phyloP scores from a whole-genome alignment of 2,888 invertebrate genomes.

The Rhaphigaster nebulosa region DNA sequence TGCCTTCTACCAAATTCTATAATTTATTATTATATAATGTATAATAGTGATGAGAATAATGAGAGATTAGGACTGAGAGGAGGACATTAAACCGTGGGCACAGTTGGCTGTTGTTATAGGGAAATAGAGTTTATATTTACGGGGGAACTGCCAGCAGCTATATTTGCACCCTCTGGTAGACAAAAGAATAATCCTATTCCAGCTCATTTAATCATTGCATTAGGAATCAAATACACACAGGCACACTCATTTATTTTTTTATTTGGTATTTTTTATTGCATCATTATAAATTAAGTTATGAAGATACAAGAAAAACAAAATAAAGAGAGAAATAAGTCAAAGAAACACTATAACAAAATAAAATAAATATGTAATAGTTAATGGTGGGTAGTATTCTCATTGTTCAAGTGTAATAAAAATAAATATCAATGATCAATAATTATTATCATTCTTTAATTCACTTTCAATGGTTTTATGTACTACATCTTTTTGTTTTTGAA shows the following conservation, averaged over 20 bases:
- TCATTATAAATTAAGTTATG: too few relatives aligned
- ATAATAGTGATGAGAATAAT: not conserved
- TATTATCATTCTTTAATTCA: too few relatives aligned
- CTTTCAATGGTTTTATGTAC: too few relatives aligned
- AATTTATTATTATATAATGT: not conserved
- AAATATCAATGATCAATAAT: too few relatives aligned
- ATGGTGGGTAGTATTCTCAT: not conserved
- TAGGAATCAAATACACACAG: not conserved
- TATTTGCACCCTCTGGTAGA: constrained; percentile 41
- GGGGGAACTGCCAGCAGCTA: constrained; percentile 18
- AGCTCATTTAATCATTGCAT: not conserved
- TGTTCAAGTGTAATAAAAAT: too few relatives aligned
- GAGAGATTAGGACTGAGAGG: constrained; percentile 7
- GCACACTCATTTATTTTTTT: not conserved
- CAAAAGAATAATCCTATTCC: constrained; percentile 42
- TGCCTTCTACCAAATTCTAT: not conserved
- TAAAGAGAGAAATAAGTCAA: too few relatives aligned
- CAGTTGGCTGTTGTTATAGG: constrained; percentile 34
- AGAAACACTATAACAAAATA: too few relatives aligned
- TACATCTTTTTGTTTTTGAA: too few relatives aligned
- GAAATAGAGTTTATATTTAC: constrained; percentile 51
- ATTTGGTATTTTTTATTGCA: not conserved
- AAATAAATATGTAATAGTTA: not conserved
- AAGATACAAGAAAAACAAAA: too few relatives aligned
- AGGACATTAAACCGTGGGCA: constrained; percentile 43